Base-by-base conservation (phyloP, 1,140 invertebrate genomes). In the Gonatopus flavifemur region DNA sequence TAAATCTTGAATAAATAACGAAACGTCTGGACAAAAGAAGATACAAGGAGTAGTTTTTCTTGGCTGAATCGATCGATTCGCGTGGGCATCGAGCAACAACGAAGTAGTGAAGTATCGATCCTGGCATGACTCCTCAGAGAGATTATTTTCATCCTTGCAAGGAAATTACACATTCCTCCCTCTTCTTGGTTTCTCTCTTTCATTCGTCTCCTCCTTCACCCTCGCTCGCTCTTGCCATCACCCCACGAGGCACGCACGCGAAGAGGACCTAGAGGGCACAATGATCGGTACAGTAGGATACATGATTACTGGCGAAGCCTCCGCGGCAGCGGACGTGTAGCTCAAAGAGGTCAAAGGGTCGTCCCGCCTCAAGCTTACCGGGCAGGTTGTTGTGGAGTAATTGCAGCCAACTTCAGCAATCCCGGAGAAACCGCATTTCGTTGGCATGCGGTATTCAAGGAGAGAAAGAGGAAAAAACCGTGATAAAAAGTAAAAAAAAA, bases 271-370 rank as follows among this genome's bases (percentile, higher is more conserved):
- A 21, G 24, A 19, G 20, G 10, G n/a, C 13, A 13, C 13, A 21
- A 54, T 32, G 53, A 55, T 56, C 55, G 60, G 61, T 45, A 61
- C 64, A 62, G 60, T 66, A 67, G 56, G 64, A 55, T 69, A 68
- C 66, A 62, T 67, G 70, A 72, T 74, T 70, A 72, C 68, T 60
- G 55, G 57, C 67, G n/a, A n/a, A 69, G 67, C 66, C 60, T 66
- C 67, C 50, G 59, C 59, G 49, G 64, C 65, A 60, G 68, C 61
- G 61, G 60, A 62, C 59, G 59, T 46, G n/a, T 57, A 47, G 57
- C 52, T 28, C 48, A 48, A n/a, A n/a, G 38, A 51, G 70, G 70
- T 72, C 67, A 64, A n/a, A 36, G 59, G 69, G 68, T 74, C 69
- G 67, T 58, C 56, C 68, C 68, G 68, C 68, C 65, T 69, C 52